These are phyloP conservation scores for Eumerus sabulonum DNA, from an alignment of 2,888 invertebrate genomes.

Conservation along the genomic window DNA sequence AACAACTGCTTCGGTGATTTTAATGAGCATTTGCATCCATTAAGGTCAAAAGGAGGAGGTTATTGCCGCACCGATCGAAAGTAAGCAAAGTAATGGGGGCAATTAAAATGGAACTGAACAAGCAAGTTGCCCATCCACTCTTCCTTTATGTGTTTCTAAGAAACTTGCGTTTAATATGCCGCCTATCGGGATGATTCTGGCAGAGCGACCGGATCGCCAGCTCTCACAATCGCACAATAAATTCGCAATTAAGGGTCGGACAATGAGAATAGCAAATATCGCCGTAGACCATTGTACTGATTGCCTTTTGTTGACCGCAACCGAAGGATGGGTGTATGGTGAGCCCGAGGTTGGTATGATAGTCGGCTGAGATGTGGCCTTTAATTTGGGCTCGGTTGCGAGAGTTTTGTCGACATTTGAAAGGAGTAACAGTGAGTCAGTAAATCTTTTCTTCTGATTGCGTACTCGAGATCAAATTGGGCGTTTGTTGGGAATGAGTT, in stretches of 20 bases:
- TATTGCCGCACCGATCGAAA: constrained; percentile 9
- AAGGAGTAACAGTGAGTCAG: constrained; percentile 27
- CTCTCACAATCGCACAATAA: constrained; percentile 52
- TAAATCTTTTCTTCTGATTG: neutral
- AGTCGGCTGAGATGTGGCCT: constrained; percentile 14
- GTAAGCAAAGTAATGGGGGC: constrained; percentile 27
- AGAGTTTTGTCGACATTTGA: constrained; percentile 11
- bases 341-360: constrained; percentile 9
- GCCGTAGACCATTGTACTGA: constrained; percentile 33
- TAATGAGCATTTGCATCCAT: constrained; percentile 60
- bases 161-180: constrained; percentile 46
- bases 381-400: constrained; percentile 45
- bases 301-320: constrained; percentile 38
- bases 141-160: constrained; percentile 24
- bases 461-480: too few species aligned
- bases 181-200: constrained; percentile 36
- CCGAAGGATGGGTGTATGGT: constrained; percentile 30
- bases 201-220: constrained; percentile 2
- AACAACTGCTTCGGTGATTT: neutral
- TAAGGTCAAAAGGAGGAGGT: constrained; percentile 38
- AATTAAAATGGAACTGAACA: constrained; percentile 49
- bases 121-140: constrained; percentile 27
- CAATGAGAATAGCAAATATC: constrained; percentile 55
- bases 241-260: constrained; percentile 59
- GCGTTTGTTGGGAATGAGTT: too few species aligned